Base-by-base conservation (phyloP, 2,888 invertebrate species). In the Ethmia dodecea region DNA sequence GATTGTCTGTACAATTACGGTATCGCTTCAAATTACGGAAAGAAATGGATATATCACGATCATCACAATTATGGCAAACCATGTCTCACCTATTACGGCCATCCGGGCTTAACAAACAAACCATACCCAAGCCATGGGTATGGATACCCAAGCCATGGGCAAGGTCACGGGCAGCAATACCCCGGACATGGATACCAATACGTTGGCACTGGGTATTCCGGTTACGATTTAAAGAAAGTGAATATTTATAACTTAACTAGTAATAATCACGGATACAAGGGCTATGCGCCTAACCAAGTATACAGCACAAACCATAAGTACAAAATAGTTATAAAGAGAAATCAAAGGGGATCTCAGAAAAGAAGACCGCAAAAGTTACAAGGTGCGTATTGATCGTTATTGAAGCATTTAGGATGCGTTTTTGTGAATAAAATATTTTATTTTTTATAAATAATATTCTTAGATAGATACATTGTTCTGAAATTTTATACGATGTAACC, bases 311-410 rank as follows among this genome's bases (percentile, higher is more conserved):
- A 73, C 32, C 65, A 70, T 35, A 72, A 64, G 26, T 67, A 72
- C 22, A 77, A 80, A 38, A 56, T 84, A 0, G 74, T 84, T 1
- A 65, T 79, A 3, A 71, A 68, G 47, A 78, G 72, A 40, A 70
- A 65, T 1, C 65, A 60, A 33, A 47, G 55, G 1, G 57, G 59
- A 0, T 51, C 55, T 13, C 32, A 30, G 24, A 69, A 57, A 42
- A 58, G 49, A 18, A 60, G 50, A 31, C 57, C 61, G 1, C 58
- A 62, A 33, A 76, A 72, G 36, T 28, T 71, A 30, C 38, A 45
- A 49, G 71, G 81, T 83, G 38, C 11, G n/a, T n/a, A n/a, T n/a
- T n/a, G n/a, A n/a, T n/a, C n/a, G n/a, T n/a, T n/a, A n/a, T n/a
- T n/a, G n/a, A n/a, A n/a, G n/a, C n/a, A n/a, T n/a, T n/a, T n/a